Evolutionary conservation across 2,888 invertebrate genomes (phyloP).

Genomic region (Pardosa pseudoannulata): DNA sequence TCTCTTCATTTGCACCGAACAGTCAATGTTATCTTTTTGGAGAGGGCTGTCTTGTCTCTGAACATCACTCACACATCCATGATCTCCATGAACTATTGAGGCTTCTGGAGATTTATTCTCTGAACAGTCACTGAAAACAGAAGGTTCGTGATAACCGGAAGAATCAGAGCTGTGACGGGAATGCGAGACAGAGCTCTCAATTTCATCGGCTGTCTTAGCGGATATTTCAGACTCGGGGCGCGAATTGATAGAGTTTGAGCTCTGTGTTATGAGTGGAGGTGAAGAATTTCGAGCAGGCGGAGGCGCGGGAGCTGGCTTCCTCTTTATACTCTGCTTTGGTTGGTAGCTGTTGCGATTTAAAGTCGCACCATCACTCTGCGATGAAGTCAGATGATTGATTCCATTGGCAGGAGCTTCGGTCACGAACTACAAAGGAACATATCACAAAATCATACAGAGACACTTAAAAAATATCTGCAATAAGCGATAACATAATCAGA

Average conservation of each 20-base stretch:
- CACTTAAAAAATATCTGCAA: too few species aligned
- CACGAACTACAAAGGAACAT: slow-evolving; percentile 35
- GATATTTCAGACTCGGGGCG: slow-evolving; percentile 65
- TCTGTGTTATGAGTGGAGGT: slow-evolving; percentile 66
- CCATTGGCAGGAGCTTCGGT: slow-evolving; percentile 34
- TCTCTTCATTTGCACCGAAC: slow-evolving; percentile 21
- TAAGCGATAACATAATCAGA: too few species aligned
- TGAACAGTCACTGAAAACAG: slow-evolving; percentile 82
- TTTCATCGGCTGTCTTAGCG: slow-evolving; percentile 68
- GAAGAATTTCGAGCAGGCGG: slow-evolving; percentile 77
- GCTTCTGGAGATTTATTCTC: slow-evolving; percentile 75
- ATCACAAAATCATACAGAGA: too few species aligned
- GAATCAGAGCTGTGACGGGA: slow-evolving; percentile 86
- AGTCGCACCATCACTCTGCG: slow-evolving; percentile 80
- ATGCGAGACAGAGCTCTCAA: slow-evolving; percentile 79
- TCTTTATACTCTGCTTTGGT: slow-evolving; percentile 50
- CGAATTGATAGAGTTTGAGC: slow-evolving; percentile 74
- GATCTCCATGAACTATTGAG: slow-evolving; percentile 60
- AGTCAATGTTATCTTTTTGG: slow-evolving; percentile 45
- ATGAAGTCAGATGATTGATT: slow-evolving; percentile 79
- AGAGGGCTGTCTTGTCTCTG: slow-evolving; percentile 40
- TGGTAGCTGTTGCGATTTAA: slow-evolving; percentile 49
- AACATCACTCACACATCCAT: slow-evolving; percentile 35
- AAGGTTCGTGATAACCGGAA: slow-evolving; percentile 85
- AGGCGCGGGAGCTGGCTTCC: slow-evolving; percentile 75